Percentiles rank a stretch among this genome's conserved stretches.
Evolutionary conservation across 92 coral and sea anemone species (phyloP).

Genomic region (Pocillopora grandis): DNA sequence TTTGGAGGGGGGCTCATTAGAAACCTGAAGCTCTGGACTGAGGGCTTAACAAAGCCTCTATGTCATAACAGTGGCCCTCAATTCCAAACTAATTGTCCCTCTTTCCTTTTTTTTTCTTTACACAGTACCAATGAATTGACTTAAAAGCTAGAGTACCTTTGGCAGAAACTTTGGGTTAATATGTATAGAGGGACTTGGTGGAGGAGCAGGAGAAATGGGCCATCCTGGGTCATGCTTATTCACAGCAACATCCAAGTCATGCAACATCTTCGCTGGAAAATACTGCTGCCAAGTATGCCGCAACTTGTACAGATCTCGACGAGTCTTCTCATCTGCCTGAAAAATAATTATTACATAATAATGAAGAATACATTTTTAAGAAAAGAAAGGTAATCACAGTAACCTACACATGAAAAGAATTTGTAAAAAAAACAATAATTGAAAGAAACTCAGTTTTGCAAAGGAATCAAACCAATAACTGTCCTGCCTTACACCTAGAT

Average conservation of each 20-base stretch:
- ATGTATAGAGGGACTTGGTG: slow-evolving; percentile 96
- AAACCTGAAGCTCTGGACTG: too few species aligned
- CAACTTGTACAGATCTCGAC: slow-evolving; percentile 89
- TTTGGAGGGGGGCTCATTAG: too few species aligned
- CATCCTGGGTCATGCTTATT: slow-evolving; percentile 89
- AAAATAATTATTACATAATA: background rate
- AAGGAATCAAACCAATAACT: too few species aligned
- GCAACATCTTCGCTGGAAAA: slow-evolving; percentile 77
- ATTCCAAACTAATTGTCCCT: too few species aligned
- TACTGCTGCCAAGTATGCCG: slow-evolving; percentile 95
- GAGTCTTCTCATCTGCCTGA: slow-evolving; percentile 93
- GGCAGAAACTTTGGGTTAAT: slow-evolving; percentile 92
- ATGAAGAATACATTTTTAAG: background rate
- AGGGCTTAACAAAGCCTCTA: too few species aligned
- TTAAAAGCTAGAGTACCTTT: slow-evolving; percentile 48
- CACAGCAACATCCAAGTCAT: slow-evolving; percentile 88
- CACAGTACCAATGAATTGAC: background rate
- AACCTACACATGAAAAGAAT: too few species aligned
- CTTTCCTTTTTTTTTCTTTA: too few species aligned
- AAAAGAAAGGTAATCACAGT: background rate
- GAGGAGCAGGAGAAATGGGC: slow-evolving; percentile 89
- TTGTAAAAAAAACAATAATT: too few species aligned
- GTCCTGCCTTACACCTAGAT: too few species aligned
- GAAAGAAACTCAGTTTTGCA: too few species aligned
- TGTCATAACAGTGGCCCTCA: too few species aligned